These are phyloP conservation scores for Drosophila lini DNA, from an alignment of 1,140 invertebrate genomes.

Conservation along the genomic window DNA sequence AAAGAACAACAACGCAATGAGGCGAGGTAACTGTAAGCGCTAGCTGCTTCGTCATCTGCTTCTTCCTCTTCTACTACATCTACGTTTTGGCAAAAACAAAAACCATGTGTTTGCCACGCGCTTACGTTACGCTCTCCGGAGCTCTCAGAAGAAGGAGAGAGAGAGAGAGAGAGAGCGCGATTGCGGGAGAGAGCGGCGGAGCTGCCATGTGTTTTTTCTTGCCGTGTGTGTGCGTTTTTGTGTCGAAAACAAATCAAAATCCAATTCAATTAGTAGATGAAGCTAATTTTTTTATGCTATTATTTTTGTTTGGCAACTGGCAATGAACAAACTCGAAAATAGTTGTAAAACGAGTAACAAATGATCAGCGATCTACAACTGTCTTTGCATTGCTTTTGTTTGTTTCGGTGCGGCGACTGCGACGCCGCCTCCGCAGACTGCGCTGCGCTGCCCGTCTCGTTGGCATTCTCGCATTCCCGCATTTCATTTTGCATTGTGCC, in stretches of 20 bases:
- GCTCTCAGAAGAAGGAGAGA: background rate
- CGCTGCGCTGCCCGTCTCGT: slow-evolving; percentile 29
- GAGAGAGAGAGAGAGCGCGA: background rate
- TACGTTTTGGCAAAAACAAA: slow-evolving; percentile 75
- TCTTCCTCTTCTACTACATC: slow-evolving; percentile 52
- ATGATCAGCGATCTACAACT: background rate
- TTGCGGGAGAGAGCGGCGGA: background rate
- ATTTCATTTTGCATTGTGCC: slow-evolving; percentile 77
- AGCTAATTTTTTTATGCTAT: slow-evolving; percentile 17
- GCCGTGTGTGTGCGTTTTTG: slow-evolving; percentile 10
- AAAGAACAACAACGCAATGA: slow-evolving; percentile 25
- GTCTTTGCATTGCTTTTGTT: slow-evolving; percentile 31
- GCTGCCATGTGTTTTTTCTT: slow-evolving; percentile 39
- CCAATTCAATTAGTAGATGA: slow-evolving; percentile 43
- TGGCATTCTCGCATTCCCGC: slow-evolving; percentile 33
- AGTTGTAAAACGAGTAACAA: background rate
- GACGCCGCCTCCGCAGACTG: slow-evolving; percentile 26
- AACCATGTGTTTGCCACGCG: slow-evolving; percentile 82
- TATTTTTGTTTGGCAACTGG: background rate
- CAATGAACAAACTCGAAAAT: background rate
- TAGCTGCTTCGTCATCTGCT: slow-evolving; percentile 46
- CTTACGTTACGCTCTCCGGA: slow-evolving; percentile 44
- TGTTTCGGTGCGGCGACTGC: slow-evolving; percentile 26
- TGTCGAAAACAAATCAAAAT: slow-evolving; percentile 45
- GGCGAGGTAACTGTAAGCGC: slow-evolving; percentile 61